phyloP scores from a whole-genome alignment of 2,888 invertebrate species.

The Andrena praecox region DNA sequence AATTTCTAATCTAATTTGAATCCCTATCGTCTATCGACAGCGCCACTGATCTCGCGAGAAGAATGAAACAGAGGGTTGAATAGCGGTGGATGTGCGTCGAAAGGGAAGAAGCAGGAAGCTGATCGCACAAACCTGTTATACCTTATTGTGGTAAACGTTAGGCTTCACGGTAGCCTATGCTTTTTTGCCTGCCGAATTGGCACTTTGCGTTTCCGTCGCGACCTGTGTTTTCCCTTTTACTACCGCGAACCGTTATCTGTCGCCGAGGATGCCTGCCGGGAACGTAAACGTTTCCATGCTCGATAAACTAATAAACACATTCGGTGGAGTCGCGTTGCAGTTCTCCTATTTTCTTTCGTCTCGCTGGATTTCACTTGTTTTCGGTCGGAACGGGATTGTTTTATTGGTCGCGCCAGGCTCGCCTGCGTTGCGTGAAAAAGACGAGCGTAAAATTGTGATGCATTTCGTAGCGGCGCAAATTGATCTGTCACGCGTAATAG shows the following conservation, averaged over 20 bases:
- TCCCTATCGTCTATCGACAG: background rate
- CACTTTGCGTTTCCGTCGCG: background rate
- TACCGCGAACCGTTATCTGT: background rate
- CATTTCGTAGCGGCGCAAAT: constrained; percentile 28
- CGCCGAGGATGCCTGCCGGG: background rate
- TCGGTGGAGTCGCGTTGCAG: constrained; percentile 3
- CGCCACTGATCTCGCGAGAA: background rate
- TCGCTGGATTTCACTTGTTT: background rate
- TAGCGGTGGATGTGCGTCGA: background rate
- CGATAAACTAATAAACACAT: constrained; percentile 14
- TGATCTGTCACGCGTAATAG: constrained; percentile 29
- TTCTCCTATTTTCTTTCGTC: background rate
- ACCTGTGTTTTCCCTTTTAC: background rate
- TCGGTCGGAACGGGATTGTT: background rate
- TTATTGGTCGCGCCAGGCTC: background rate
- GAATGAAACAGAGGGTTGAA: constrained; percentile 2
- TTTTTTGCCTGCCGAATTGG: background rate
- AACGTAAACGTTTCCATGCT: background rate
- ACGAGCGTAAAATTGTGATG: constrained; percentile 21
- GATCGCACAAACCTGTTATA: constrained; percentile 1
- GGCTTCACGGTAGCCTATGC: no score
- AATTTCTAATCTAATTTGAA: background rate
- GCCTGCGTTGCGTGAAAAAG: background rate
- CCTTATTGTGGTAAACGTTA: background rate
- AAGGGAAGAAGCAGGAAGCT: background rate